These are phyloP conservation scores for Harpalus rubripes DNA, from an alignment of 2,888 invertebrate species.

Conservation along the genomic window DNA sequence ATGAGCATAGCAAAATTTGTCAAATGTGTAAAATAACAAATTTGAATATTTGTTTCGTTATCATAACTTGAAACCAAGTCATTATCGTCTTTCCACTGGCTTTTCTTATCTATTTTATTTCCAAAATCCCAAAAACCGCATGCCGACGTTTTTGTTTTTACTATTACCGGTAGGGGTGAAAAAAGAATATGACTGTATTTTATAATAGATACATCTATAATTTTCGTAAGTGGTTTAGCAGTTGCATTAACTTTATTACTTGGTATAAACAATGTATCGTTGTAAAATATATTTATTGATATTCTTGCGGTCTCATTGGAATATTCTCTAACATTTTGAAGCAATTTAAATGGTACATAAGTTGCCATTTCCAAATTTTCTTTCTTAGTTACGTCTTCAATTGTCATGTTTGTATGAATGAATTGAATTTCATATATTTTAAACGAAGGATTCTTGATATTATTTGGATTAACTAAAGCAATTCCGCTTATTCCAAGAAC, in stretches of 20 bases:
- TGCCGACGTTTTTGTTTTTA: constrained; percentile 75
- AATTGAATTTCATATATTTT: constrained; percentile 76
- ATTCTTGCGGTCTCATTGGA: constrained; percentile 56
- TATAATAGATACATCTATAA: constrained; percentile 82
- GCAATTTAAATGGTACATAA: constrained; percentile 72
- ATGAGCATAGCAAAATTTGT: constrained; percentile 82
- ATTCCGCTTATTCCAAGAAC: constrained; percentile 79
- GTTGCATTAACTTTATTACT: constrained; percentile 68
- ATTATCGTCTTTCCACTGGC: constrained; percentile 78
- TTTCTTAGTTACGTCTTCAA: constrained; percentile 73
- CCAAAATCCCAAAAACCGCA: constrained; percentile 82
- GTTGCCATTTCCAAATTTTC: constrained; percentile 72
- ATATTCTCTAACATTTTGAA: constrained; percentile 69
- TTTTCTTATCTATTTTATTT: constrained; percentile 71
- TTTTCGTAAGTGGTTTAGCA: constrained; percentile 77
- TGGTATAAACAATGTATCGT: constrained; percentile 73
- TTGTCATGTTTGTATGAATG: constrained; percentile 77
- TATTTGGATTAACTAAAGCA: constrained; percentile 74
- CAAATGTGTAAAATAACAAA: constrained; percentile 80
- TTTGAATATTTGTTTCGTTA: constrained; percentile 76
- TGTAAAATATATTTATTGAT: constrained; percentile 73
- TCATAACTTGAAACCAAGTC: neutral
- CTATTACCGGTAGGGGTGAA: constrained; percentile 80
- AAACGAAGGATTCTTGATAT: constrained; percentile 72
- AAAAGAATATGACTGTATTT: constrained; percentile 80